Percentiles rank a stretch among this genome's conserved stretches.
Evolutionary conservation across 2,888 invertebrate species (phyloP).

Genomic region (Drosophila meridiana): DNA sequence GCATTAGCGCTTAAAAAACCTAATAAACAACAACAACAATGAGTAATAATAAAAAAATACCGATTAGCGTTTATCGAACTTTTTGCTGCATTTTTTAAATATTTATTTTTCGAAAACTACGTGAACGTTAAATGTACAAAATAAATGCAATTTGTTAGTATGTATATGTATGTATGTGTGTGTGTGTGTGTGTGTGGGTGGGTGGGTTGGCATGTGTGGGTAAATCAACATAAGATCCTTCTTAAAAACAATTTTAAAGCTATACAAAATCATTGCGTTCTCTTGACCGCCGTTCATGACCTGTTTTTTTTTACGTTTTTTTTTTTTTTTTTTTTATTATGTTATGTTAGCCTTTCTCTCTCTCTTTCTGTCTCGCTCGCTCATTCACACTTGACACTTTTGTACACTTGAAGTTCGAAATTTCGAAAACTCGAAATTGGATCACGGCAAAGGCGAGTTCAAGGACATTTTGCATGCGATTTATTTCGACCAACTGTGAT

Average conservation of each 20-base stretch:
- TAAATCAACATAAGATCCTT: slow-evolving; percentile 13
- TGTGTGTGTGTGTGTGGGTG: slow-evolving; percentile 34
- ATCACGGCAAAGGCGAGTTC: slow-evolving; percentile 37
- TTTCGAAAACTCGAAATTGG: slow-evolving; percentile 35
- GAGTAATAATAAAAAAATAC: slow-evolving; percentile 65
- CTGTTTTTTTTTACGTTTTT: slow-evolving; percentile 4
- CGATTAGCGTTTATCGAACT: slow-evolving; percentile 72
- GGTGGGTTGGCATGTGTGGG: slow-evolving; percentile 21
- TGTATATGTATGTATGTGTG: slow-evolving; percentile 9
- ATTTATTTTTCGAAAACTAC: slow-evolving; percentile 34
- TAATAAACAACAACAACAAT: slow-evolving; percentile 84
- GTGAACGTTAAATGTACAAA: slow-evolving; percentile 45
- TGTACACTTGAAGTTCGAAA: slow-evolving; percentile 43
- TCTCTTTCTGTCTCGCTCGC: not conserved
- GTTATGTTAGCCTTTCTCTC: not conserved
- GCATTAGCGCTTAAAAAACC: slow-evolving; percentile 66
- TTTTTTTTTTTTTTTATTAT: no score
- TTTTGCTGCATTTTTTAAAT: not conserved
- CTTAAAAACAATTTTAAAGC: slow-evolving; percentile 15
- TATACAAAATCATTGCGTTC: slow-evolving; percentile 69
- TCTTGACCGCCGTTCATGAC: slow-evolving; percentile 70
- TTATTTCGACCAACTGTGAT: not conserved
- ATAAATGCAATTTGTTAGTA: slow-evolving; percentile 27
- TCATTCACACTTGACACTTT: slow-evolving; percentile 48
- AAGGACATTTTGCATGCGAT: slow-evolving; percentile 33